Percentiles rank a stretch among this genome's conserved stretches.
These are phyloP conservation scores for Palloptera scutellata DNA, from an alignment of 2,888 invertebrate genomes.

Conservation along the genomic window DNA sequence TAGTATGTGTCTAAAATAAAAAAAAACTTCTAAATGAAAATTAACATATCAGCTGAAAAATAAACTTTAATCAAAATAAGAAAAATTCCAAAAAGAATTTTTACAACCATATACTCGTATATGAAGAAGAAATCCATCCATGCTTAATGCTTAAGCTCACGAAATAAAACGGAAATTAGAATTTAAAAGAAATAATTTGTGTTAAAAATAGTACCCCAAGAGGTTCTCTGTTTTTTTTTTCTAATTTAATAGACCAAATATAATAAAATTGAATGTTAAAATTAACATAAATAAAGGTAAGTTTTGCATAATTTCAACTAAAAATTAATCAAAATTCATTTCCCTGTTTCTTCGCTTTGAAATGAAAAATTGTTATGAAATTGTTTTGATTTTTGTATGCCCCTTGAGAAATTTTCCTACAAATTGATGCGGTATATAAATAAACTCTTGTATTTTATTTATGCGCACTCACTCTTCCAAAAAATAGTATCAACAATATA, in stretches of 20 bases:
- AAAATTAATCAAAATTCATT: no score
- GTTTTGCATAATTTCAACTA: neutral
- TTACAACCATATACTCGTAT: slow-evolving; percentile 11
- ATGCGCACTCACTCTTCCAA: neutral
- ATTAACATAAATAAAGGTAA: neutral
- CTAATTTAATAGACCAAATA: neutral
- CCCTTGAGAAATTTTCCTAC: neutral
- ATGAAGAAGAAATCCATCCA: slow-evolving; percentile 26
- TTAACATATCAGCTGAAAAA: slow-evolving; percentile 1
- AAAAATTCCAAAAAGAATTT: slow-evolving; percentile 9
- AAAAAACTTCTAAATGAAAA: neutral
- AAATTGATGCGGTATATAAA: no score
- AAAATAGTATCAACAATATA: slow-evolving; percentile 1
- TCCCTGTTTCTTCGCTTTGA: neutral
- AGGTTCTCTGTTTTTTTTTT: no score
- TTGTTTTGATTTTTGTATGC: slow-evolving; percentile 1
- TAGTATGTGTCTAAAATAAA: neutral
- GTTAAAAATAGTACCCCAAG: no score
- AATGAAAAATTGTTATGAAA: neutral
- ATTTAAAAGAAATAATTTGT: no score
- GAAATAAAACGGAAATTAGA: neutral
- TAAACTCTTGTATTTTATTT: no score
- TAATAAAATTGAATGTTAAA: neutral
- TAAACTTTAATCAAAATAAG: neutral
- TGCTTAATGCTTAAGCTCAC: no score